These are phyloP conservation scores for Protophormia terraenovae DNA, from an alignment of 2,888 invertebrate genomes.

Conservation along the genomic window DNA sequence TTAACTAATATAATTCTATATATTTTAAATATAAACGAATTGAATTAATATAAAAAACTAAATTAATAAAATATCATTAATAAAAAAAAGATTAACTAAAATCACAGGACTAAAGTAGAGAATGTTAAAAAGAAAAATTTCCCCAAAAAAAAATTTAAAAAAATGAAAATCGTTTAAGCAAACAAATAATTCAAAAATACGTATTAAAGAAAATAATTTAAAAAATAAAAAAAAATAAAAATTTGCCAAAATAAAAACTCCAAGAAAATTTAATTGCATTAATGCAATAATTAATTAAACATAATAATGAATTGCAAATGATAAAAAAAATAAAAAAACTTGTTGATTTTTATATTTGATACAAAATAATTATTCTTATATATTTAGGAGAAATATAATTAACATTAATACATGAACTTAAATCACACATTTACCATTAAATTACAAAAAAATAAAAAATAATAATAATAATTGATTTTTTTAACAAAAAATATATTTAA, in stretches of 20 bases:
- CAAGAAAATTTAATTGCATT: conserved; percentile 25
- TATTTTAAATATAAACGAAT: conserved; percentile 65
- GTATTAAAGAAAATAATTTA: conserved; percentile 35
- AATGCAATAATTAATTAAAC: conserved; percentile 30
- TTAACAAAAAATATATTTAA: neutral
- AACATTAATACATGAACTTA: conserved; percentile 2
- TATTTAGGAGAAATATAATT: conserved; percentile 55
- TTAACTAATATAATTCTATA: conserved; percentile 47
- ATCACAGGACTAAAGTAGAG: conserved; percentile 49
- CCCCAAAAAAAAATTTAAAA: conserved; percentile 58
- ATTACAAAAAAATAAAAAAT: conserved; percentile 27
- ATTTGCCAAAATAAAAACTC: conserved; percentile 49
- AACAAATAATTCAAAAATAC: conserved; percentile 52
- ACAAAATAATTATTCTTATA: conserved; percentile 75
- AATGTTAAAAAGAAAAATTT: conserved; percentile 33
- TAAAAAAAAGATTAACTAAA: conserved; percentile 58
- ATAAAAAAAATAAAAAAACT: conserved; percentile 72
- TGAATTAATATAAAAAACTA: conserved; percentile 39
- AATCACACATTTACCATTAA: neutral
- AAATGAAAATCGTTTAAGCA: conserved; percentile 39
- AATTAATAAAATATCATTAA: conserved; percentile 60
- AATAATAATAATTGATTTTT: conserved; percentile 8
- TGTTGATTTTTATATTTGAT: conserved; percentile 82
- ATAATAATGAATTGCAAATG: conserved; percentile 39
- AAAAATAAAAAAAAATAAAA: conserved; percentile 60